A percentile compares a stretch with the other conserved stretches of the same genome.
phyloP scores from a whole-genome alignment of 64 coral and sea anemone genomes.

The Montipora capricornis region DNA sequence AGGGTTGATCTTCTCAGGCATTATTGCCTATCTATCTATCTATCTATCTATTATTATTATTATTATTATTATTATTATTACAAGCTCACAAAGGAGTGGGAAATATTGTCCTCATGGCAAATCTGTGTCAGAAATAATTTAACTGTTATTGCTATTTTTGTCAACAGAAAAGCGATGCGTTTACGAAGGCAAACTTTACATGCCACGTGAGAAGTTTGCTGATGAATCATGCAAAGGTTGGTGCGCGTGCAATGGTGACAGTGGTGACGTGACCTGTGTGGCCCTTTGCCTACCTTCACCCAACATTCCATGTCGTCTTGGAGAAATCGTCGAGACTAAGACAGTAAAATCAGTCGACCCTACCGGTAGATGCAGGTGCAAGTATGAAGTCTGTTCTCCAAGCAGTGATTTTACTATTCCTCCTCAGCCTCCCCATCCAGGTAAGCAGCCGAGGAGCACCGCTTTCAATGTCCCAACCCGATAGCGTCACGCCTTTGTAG shows the following conservation, averaged over 20 bases:
- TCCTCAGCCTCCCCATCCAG: neutral
- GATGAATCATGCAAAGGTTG: neutral
- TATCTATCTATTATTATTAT: no score
- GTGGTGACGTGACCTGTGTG: neutral
- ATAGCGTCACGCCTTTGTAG: no score
- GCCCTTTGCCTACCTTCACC: conserved; percentile 1
- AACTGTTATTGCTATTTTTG: neutral
- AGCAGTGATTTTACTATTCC: neutral
- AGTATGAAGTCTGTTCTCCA: neutral
- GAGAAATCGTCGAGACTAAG: neutral
- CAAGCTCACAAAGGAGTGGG: no score
- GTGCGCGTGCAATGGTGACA: conserved; percentile 8
- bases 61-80: no score
- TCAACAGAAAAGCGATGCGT: neutral
- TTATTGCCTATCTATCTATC: no score
- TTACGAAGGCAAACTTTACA: neutral
- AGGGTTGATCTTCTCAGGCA: no score
- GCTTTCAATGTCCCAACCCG: no score
- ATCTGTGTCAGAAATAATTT: no score
- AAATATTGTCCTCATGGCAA: no score
- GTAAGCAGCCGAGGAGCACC: neutral
- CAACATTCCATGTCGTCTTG: neutral
- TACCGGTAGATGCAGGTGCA: conserved; percentile 13
- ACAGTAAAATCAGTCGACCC: neutral
- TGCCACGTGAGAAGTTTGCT: conserved; percentile 10